phyloP scores from a whole-genome alignment of 2,797 vertebrate species.

The Ambastaia sidthimunki region DNA sequence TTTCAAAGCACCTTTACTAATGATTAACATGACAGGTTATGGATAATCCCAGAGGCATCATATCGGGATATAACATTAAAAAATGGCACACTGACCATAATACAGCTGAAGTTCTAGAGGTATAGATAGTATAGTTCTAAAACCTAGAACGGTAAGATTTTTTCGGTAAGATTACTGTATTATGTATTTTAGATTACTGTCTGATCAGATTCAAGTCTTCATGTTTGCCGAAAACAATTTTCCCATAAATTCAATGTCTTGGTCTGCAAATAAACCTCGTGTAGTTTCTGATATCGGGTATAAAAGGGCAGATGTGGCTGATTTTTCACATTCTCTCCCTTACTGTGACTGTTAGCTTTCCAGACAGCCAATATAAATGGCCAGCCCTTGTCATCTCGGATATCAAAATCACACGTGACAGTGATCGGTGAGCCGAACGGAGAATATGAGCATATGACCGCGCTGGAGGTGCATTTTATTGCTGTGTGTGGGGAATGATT shows the following conservation, averaged over 20 bases:
- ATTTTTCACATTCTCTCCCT: conserved; percentile 17
- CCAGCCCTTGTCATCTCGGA: conserved; percentile 18
- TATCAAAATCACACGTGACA: conserved; percentile 41
- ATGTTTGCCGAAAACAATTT: background rate
- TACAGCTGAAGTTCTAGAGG: too few relatives aligned
- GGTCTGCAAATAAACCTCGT: background rate
- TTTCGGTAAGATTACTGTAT: too few relatives aligned
- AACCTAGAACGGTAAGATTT: too few relatives aligned
- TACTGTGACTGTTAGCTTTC: conserved; percentile 21
- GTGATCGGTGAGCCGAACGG: conserved; percentile 37
- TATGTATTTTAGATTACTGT: background rate
- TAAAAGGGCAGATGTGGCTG: conserved; percentile 23
- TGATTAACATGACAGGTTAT: conserved; percentile 9
- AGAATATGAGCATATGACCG: conserved; percentile 38
- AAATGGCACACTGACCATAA: background rate
- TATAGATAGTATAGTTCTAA: too few relatives aligned
- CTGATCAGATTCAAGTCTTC: background rate
- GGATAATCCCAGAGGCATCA: background rate
- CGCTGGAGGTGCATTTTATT: conserved; percentile 42
- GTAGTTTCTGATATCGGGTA: conserved; percentile 22
- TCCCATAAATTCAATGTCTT: background rate
- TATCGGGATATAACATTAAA: background rate
- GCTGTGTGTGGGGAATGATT: conserved; percentile 73
- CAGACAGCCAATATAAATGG: conserved; percentile 32
- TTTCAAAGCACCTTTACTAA: conserved; percentile 16